Percentiles rank a stretch among this genome's conserved stretches.
phyloP scores from a whole-genome alignment of 2,888 invertebrate genomes.

The Augiades crinisus region DNA sequence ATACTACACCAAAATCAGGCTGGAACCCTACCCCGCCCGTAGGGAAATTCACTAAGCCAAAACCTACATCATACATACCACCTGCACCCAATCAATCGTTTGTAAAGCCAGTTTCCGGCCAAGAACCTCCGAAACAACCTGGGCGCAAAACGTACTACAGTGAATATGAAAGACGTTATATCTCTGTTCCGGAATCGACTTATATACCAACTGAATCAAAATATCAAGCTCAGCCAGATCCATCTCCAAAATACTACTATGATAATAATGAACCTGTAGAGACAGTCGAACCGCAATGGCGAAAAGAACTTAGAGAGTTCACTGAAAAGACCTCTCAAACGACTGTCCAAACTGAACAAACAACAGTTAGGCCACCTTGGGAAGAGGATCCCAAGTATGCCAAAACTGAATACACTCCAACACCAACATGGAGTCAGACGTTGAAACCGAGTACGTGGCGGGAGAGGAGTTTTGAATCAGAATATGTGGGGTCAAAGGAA shows the following conservation, averaged over 20 bases:
- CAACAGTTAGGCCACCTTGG: constrained; percentile 67
- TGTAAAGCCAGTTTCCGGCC: constrained; percentile 52
- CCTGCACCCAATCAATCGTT: constrained; percentile 76
- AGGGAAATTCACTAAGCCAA: constrained; percentile 58
- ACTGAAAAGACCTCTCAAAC: constrained; percentile 67
- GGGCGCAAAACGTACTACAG: constrained; percentile 76
- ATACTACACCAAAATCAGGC: constrained; percentile 39
- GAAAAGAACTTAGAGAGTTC: constrained; percentile 73
- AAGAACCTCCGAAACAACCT: constrained; percentile 52
- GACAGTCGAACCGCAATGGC: constrained; percentile 70
- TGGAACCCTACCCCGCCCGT: constrained; percentile 56
- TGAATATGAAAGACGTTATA: constrained; percentile 74
- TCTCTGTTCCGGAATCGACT: constrained; percentile 70
- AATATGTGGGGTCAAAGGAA: constrained; percentile 63
- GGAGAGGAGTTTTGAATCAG: constrained; percentile 73
- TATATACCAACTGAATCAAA: constrained; percentile 69
- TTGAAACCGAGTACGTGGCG: constrained; percentile 68
- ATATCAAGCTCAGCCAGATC: constrained; percentile 67
- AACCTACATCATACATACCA: constrained; percentile 66
- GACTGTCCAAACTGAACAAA: constrained; percentile 50
- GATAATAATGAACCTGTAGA: constrained; percentile 68
- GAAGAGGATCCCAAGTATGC: constrained; percentile 58
- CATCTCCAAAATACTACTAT: constrained; percentile 71
- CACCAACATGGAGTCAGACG: constrained; percentile 75
- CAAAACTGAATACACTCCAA: constrained; percentile 56